Evolutionary conservation across 2,888 invertebrate species (phyloP).

Genomic region (Hipparchia semele): DNA sequence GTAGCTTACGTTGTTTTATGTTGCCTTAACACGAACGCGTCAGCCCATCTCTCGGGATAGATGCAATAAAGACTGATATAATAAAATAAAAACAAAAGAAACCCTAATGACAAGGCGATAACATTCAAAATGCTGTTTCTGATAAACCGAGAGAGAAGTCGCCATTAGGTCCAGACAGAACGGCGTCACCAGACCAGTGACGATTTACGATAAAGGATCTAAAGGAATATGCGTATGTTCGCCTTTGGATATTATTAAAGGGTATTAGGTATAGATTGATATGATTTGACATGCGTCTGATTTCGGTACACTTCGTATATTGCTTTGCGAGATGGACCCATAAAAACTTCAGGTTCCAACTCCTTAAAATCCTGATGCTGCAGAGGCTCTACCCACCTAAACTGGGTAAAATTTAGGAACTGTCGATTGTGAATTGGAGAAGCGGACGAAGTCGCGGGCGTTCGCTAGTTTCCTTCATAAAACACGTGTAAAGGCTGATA

Average conservation of each 20-base stretch:
- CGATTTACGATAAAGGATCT: slow-evolving; percentile 28
- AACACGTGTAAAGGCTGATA: not conserved
- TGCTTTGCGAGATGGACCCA: too few species aligned
- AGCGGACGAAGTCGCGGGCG: too few species aligned
- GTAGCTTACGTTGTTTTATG: slow-evolving; percentile 5
- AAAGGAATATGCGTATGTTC: slow-evolving; percentile 19
- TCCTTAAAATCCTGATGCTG: too few species aligned
- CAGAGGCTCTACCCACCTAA: too few species aligned
- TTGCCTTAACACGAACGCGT: slow-evolving; percentile 6
- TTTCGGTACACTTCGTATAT: too few species aligned
- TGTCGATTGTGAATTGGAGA: too few species aligned
- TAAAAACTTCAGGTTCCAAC: too few species aligned
- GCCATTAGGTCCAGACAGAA: slow-evolving; percentile 41
- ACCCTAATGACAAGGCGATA: slow-evolving; percentile 15
- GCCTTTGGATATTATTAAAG: slow-evolving; percentile 1
- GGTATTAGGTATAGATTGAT: too few species aligned
- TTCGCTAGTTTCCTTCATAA: not conserved
- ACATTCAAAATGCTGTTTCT: slow-evolving; percentile 23
- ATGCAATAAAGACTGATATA: slow-evolving; percentile 22
- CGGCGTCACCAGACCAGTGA: slow-evolving; percentile 30
- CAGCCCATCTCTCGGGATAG: slow-evolving; percentile 19
- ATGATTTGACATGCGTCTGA: too few species aligned
- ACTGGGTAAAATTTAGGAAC: too few species aligned
- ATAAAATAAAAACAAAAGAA: slow-evolving; percentile 9
- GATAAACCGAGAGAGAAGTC: slow-evolving; percentile 29